phyloP scores from a whole-genome alignment of 2,797 vertebrate species.

The Atherinosoma microstoma region DNA sequence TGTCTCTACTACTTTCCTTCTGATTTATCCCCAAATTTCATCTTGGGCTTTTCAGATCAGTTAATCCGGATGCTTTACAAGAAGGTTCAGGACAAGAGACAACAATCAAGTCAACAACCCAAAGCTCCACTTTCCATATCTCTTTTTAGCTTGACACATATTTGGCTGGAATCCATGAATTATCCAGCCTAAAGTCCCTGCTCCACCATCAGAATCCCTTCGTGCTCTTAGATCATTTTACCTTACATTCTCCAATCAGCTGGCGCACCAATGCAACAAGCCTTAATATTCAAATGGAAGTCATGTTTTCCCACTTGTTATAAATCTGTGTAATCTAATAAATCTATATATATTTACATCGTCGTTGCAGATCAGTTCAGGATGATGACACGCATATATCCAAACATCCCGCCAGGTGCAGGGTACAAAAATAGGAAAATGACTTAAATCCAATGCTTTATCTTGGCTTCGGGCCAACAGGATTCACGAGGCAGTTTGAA shows the following conservation, averaged over 20 bases:
- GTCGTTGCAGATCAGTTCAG: constrained; percentile 33
- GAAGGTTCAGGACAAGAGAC: constrained; percentile 42
- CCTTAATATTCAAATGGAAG: constrained; percentile 39
- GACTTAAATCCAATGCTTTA: constrained; percentile 52
- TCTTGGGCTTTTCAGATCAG: constrained; percentile 42
- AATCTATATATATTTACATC: constrained; percentile 56
- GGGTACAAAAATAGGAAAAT: constrained; percentile 76
- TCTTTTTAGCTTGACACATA: constrained; percentile 20
- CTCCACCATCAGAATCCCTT: background rate
- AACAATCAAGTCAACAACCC: constrained; percentile 27
- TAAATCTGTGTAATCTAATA: constrained; percentile 63
- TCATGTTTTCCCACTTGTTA: constrained; percentile 52
- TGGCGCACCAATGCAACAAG: constrained; percentile 36
- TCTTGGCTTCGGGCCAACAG: constrained; percentile 52
- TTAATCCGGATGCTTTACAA: constrained; percentile 51
- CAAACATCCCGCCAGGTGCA: constrained; percentile 55
- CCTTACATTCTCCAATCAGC: constrained; percentile 27
- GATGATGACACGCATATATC: constrained; percentile 35
- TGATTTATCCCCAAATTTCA: constrained; percentile 38
- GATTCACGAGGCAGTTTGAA: constrained; percentile 53
- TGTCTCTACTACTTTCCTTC: constrained; percentile 30
- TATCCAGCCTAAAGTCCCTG: constrained; percentile 10
- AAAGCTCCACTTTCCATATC: constrained; percentile 35
- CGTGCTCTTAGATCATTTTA: constrained; percentile 13
- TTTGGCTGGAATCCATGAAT: constrained; percentile 12